Evolutionary conservation across 1,140 invertebrate species (phyloP).

Genomic region (Rhagoletis pomonella): DNA sequence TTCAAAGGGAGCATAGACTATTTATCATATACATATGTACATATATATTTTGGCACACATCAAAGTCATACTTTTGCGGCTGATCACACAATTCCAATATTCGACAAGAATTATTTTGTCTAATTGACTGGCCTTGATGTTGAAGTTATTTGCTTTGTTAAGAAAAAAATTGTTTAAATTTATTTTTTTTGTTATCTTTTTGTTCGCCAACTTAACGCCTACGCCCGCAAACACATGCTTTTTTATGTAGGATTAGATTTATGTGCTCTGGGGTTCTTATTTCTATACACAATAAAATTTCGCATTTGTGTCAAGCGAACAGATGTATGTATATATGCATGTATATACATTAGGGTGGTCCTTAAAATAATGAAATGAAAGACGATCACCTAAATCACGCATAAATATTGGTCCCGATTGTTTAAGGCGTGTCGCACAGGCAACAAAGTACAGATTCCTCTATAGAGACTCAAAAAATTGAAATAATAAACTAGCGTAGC

Average conservation of each 20-base stretch:
- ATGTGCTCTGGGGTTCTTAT: not conserved
- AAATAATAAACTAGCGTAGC: no score
- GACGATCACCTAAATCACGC: no score
- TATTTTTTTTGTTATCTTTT: not conserved
- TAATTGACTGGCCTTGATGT: slow-evolving; percentile 24
- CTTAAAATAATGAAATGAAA: no score
- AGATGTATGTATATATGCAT: not conserved
- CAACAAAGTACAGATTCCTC: no score
- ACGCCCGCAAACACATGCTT: not conserved
- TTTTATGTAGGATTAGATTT: slow-evolving; percentile 11
- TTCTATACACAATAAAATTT: not conserved
- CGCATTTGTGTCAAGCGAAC: not conserved
- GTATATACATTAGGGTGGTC: not conserved
- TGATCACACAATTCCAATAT: not conserved
- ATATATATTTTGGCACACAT: not conserved
- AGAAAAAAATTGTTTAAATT: not conserved
- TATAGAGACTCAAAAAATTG: no score
- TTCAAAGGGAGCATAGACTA: not conserved
- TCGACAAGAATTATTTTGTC: not conserved
- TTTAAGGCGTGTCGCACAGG: no score
- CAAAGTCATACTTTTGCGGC: not conserved
- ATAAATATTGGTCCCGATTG: no score
- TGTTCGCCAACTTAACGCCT: not conserved
- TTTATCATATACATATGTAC: not conserved
- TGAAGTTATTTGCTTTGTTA: not conserved